These are phyloP conservation scores for Zaprionus taronus DNA, from an alignment of 1,140 invertebrate genomes.

Conservation along the genomic window DNA sequence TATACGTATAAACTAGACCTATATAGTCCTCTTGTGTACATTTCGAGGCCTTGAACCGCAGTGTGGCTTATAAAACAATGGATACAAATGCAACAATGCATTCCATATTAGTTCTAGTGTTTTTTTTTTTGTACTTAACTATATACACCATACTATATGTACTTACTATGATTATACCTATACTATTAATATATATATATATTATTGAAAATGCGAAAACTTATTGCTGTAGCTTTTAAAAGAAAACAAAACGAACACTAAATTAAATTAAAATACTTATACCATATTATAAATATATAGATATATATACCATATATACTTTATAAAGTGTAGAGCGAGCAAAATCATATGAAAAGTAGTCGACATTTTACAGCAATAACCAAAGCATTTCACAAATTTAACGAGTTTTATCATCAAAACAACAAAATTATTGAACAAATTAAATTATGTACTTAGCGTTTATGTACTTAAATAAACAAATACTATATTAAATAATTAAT, in stretches of 20 bases:
- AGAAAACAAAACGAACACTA: constrained; percentile 16
- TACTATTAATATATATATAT: constrained; percentile 24
- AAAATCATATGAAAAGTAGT: constrained; percentile 54
- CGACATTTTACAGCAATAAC: constrained; percentile 80
- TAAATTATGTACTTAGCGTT: constrained; percentile 54
- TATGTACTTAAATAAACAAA: constrained; percentile 52
- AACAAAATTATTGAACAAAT: constrained; percentile 50
- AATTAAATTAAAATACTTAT: background rate
- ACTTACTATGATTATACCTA: constrained; percentile 3
- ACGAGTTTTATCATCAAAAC: constrained; percentile 37
- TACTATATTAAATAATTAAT: constrained; percentile 20
- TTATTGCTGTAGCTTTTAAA: constrained; percentile 53
- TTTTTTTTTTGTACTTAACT: constrained; percentile 34
- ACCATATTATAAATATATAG: constrained; percentile 18
- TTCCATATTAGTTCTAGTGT: constrained; percentile 37
- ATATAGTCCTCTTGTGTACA: constrained; percentile 49
- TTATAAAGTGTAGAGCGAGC: constrained; percentile 6
- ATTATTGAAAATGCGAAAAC: constrained; percentile 35
- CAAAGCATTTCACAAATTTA: constrained; percentile 71
- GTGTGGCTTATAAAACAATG: constrained; percentile 61
- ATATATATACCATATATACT: constrained; percentile 11
- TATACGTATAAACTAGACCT: constrained; percentile 13
- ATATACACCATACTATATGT: constrained; percentile 22
- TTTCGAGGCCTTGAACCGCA: constrained; percentile 77
- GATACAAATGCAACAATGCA: constrained; percentile 36